These are phyloP conservation scores for Cryptocephalus moraei DNA, from an alignment of 2,888 invertebrate genomes.

Conservation along the genomic window DNA sequence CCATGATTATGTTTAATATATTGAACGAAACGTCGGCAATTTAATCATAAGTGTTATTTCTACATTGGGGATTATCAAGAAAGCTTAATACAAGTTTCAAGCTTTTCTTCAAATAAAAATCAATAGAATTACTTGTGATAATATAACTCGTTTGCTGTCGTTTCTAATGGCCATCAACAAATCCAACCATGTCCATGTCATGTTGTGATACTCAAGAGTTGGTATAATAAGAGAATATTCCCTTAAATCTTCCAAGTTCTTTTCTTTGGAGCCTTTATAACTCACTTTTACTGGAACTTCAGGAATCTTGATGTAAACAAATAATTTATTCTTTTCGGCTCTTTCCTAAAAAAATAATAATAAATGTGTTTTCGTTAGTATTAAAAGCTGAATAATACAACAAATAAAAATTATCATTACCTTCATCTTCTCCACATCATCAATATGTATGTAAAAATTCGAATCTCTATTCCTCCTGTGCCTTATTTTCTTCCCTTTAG, in stretches of 20 bases:
- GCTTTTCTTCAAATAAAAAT: too few relatives aligned
- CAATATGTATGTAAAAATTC: conserved; percentile 82
- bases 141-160: conserved; percentile 77
- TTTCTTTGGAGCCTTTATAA: conserved; percentile 96
- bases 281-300: conserved; percentile 79
- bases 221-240: conserved; percentile 92
- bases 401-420: conserved; percentile 30
- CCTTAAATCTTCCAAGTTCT: conserved; percentile 92
- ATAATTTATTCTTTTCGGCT: conserved; percentile 96
- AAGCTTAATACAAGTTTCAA: conserved; percentile 25
- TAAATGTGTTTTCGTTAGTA: too few relatives aligned
- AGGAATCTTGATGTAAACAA: conserved; percentile 97
- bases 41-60: not conserved
- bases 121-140: conserved; percentile 54
- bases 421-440: conserved; percentile 97
- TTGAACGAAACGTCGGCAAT: too few relatives aligned
- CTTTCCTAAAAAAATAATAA: conserved; percentile 61
- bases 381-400: not conserved
- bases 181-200: conserved; percentile 99
- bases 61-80: too few relatives aligned
- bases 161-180: conserved; percentile 90
- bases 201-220: conserved; percentile 95
- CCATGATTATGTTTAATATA: too few relatives aligned
- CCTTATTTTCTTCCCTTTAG: conserved; percentile 38
- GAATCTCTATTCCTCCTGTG: conserved; percentile 62